A percentile compares a stretch with the other conserved stretches of the same genome.
phyloP scores from a whole-genome alignment of 1,140 invertebrate species.

The Drosophila tsacasi region DNA sequence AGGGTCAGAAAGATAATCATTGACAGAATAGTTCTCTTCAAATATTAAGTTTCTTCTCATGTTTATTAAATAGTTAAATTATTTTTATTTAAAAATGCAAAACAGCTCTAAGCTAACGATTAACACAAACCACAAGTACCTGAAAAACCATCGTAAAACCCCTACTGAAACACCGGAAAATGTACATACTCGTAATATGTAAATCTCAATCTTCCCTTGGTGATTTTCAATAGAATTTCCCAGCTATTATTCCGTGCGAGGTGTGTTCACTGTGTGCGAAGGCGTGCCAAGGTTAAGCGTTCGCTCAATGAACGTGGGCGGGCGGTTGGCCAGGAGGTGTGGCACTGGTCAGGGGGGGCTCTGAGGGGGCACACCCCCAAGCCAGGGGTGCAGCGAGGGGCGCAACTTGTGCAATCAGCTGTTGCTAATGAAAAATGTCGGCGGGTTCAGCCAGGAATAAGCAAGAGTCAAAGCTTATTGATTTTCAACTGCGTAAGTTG shows the following conservation, averaged over 20 bases:
- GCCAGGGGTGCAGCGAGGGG: slow-evolving; percentile 23
- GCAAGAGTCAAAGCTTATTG: slow-evolving; percentile 70
- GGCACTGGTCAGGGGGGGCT: slow-evolving; percentile 20
- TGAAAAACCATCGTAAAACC: slow-evolving; percentile 4
- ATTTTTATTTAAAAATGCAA: background rate
- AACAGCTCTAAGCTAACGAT: background rate
- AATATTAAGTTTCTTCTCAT: no score
- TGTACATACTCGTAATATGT: background rate
- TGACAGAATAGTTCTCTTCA: no score
- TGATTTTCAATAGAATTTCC: slow-evolving; percentile 16
- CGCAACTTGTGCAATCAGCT: slow-evolving; percentile 78
- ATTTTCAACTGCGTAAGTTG: slow-evolving; percentile 63
- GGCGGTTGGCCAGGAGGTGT: slow-evolving; percentile 10
- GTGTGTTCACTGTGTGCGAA: slow-evolving; percentile 42
- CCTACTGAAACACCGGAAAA: slow-evolving; percentile 14
- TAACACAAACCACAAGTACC: background rate
- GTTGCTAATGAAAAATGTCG: slow-evolving; percentile 78
- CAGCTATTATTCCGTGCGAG: slow-evolving; percentile 22
- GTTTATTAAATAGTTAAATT: background rate
- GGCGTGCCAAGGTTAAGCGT: slow-evolving; percentile 74
- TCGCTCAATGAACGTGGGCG: slow-evolving; percentile 28
- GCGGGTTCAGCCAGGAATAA: slow-evolving; percentile 30
- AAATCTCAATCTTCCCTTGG: slow-evolving; percentile 2
- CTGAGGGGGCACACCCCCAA: slow-evolving; percentile 4
- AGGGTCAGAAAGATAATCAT: no score